Evolutionary conservation across 2,113 vertebrate genomes (phyloP).

Genomic region (Aptenodytes patagonicus): DNA sequence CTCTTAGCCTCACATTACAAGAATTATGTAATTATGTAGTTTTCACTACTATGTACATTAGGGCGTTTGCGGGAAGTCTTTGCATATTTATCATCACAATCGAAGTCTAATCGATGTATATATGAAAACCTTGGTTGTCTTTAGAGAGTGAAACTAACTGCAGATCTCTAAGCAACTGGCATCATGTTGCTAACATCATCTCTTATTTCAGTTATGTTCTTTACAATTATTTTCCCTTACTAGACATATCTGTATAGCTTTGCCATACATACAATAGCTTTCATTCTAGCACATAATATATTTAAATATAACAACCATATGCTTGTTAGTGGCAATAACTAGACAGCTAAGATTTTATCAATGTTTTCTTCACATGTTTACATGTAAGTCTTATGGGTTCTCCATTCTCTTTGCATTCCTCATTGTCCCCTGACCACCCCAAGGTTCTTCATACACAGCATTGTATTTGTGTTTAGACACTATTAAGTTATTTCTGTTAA

Average conservation of each 20-base stretch:
- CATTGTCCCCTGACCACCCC: fast-evolving
- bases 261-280: not conserved
- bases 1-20: not conserved
- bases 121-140: not conserved
- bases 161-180: not conserved
- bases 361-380: not conserved
- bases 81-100: not conserved
- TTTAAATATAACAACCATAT: not conserved
- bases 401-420: not conserved
- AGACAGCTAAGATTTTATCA: not conserved
- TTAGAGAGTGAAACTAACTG: not conserved
- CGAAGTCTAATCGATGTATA: not conserved
- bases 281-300: not conserved
- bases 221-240: not conserved
- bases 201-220: not conserved
- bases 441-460: not conserved
- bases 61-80: not conserved
- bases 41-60: not conserved
- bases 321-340: not conserved
- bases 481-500: not conserved
- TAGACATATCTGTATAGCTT: not conserved
- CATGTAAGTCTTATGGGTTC: not conserved
- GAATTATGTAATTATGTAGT: not conserved
- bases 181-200: not conserved
- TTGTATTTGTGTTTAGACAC: not conserved